Evolutionary conservation across 2,113 vertebrate genomes (phyloP), one percentile per base, ranked within the genome.

Genomic region (Spermophilus dauricus): DNA sequence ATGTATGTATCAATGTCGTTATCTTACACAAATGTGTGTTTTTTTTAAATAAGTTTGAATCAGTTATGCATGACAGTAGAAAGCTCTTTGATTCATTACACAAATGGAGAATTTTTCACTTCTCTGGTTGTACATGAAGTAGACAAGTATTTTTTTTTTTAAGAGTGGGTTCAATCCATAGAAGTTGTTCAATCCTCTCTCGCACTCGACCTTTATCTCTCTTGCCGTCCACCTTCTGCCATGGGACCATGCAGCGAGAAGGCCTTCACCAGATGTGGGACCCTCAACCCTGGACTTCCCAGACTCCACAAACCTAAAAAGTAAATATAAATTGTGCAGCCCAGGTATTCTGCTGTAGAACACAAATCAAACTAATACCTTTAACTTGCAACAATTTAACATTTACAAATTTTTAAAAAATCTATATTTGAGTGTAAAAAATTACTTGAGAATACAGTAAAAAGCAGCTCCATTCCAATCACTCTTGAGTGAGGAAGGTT

Each of bases 391-490:
- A 65, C 13, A 51, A 65, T 84, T 63, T 32, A 84, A 6, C 30
- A 65, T 37, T 84, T 63, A 65, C 45, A 45, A 45, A 45, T 45
- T 45, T 9, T 45, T 9, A 94, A 94, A 94, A 94, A 67, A 80
- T 14, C 30, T 81, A 83, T 95, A 89, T 72, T 65, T 89, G 76
- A 53, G 42, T 86, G 32, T 93, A 26, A 89, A 96, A 96, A 94
- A 61, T 90, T 75, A 91, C 82, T 42, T 56, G 13, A 0, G 13
- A 75, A 65, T 72, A 96, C 39, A 83, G 78, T 77, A 48, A 95
- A 95, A 98, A 94, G 78, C 34, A 61, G 63, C 37, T 95, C 97
- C 96, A 61, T 97, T 96, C 95, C 92, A 94, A 86, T 92, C 92
- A 94, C 81, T 92, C 37, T 86, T 3, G 73, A 94, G n/a, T 3